Conservation (phyloP, 2,888 invertebrate genomes). For the Ellobium chinense region DNA sequence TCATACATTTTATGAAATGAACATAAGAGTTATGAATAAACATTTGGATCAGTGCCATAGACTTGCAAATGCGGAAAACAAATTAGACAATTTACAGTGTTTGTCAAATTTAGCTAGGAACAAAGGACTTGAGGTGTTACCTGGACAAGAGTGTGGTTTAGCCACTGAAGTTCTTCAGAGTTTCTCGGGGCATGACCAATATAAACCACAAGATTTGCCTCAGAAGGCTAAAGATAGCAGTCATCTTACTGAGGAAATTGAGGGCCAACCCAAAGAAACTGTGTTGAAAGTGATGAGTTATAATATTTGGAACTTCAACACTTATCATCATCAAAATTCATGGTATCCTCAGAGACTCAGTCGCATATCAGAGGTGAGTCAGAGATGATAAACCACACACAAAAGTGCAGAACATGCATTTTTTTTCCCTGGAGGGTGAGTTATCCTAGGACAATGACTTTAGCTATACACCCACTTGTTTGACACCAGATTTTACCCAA, state of each 20-base stretch:
- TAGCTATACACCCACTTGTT: no score
- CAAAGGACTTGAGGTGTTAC: not conserved
- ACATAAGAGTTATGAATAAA: not conserved
- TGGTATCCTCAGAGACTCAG: conserved; percentile 35
- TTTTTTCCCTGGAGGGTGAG: no score
- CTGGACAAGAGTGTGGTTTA: not conserved
- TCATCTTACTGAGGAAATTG: not conserved
- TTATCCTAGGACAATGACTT: no score
- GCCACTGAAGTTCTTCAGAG: not conserved
- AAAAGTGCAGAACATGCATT: no score
- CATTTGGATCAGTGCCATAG: not conserved
- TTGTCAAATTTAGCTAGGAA: conserved; percentile 20
- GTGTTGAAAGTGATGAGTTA: conserved; percentile 54
- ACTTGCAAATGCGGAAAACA: not conserved
- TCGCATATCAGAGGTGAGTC: conserved; percentile 27
- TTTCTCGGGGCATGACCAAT: not conserved
- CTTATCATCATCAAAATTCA: conserved; percentile 45
- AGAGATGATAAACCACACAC: no score
- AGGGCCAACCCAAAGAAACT: not conserved
- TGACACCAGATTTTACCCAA: no score
- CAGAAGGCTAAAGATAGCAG: not conserved
- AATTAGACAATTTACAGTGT: not conserved
- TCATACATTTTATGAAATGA: conserved; percentile 46
- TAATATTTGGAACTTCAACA: conserved; percentile 65
- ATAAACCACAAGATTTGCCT: not conserved